Evolutionary conservation across 2,888 invertebrate genomes (phyloP), one percentile per base, ranked within the genome.

Genomic region (Rhingia campestris): DNA sequence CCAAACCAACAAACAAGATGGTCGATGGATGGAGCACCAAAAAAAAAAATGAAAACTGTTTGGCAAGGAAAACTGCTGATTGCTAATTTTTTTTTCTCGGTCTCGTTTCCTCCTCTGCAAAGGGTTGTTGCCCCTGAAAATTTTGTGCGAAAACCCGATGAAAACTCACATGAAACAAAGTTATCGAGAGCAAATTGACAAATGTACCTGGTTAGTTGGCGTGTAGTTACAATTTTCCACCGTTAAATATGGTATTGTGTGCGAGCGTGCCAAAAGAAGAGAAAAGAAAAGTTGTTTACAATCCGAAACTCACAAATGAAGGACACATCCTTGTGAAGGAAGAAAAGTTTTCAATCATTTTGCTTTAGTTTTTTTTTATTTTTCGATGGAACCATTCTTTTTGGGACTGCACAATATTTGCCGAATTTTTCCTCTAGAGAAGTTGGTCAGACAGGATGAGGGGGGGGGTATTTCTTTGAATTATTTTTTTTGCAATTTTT

Each of bases 61-160:
- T 76, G 81, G 51, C 81, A 76, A 81, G 32, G 81, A 81, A 81
- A 81, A 81, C 49, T 76, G 81, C 76, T 81, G 81, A 81, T 81
- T 81, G 81, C 64, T 66, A 75, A 54, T 74, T 67, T 54, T 74
- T 56, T 69, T 22, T 56, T 30, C 37, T 37, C 32, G 33, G 9
- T 33, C 22, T 22, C 22, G 22, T 22, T 22, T 22, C 22, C 22
- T 32, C 45, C 6, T 51, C n/a, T 53, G 6, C 41, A n/a, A 12
- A 54, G 66, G 80, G 59, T 76, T 72, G 70, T 66, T 76, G 75
- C 12, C 64, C 76, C 70, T 72, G 47, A 45, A 66, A 61, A 37
- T 67, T 73, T 39, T 7, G 4, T 33, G 30, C 4, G 10, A 4
- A n/a, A 14, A 45, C 30, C 4, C 14, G 35, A 61, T 37, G 14